Percentiles rank a stretch among this genome's conserved stretches.
phyloP scores from a whole-genome alignment of 1,140 invertebrate genomes.

The Drosophila azteca region DNA sequence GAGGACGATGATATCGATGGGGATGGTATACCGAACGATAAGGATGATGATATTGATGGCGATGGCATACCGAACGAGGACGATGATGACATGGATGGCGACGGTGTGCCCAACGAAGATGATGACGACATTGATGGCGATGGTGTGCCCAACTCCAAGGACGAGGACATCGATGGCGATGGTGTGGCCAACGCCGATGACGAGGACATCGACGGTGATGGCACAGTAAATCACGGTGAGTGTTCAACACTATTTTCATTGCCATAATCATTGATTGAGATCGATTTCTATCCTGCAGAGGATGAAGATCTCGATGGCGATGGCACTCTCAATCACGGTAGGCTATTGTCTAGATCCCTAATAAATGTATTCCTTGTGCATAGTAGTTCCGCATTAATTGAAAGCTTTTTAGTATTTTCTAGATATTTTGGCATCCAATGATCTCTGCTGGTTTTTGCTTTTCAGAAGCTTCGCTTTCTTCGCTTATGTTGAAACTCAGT shows the following conservation, averaged over 20 bases:
- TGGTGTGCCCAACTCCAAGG: constrained; percentile 79
- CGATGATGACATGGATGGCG: constrained; percentile 84
- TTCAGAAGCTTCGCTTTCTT: background rate
- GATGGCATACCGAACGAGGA: constrained; percentile 79
- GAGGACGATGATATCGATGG: constrained; percentile 83
- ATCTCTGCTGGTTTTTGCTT: background rate
- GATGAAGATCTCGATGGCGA: constrained; percentile 81
- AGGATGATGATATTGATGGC: constrained; percentile 78
- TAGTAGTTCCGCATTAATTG: background rate
- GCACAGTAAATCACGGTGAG: constrained; percentile 63
- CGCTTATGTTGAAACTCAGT: background rate
- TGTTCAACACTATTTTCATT: background rate
- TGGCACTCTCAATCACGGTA: constrained; percentile 67
- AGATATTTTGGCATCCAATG: background rate
- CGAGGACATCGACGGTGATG: constrained; percentile 79
- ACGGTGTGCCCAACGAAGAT: constrained; percentile 81
- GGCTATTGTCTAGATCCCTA: too few species aligned
- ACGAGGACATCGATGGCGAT: constrained; percentile 84
- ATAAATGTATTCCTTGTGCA: background rate
- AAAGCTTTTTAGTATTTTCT: constrained; percentile 10
- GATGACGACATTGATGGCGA: constrained; percentile 82
- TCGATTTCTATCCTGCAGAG: constrained; percentile 19
- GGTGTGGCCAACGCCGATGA: constrained; percentile 81
- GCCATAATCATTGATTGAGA: background rate
- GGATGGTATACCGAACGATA: constrained; percentile 80